Conservation (phyloP, 2,797 vertebrate genomes). For the Propithecus deckenii region DNA sequence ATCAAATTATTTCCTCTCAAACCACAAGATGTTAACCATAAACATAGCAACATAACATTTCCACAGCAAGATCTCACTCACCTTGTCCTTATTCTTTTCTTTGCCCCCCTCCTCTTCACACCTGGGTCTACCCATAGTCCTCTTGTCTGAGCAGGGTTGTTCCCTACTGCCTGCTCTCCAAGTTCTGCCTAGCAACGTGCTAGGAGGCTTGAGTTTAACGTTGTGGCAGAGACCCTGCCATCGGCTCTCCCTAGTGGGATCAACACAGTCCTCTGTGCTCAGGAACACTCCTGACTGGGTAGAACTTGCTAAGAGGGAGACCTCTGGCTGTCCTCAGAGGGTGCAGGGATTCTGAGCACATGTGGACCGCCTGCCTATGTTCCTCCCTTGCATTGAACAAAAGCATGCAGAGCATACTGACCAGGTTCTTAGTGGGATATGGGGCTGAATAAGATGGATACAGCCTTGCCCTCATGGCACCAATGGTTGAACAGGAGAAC, state of each 20-base stretch:
- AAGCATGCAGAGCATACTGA: neutral
- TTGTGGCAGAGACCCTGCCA: rapidly evolving
- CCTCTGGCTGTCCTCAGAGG: neutral
- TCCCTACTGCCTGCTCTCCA: neutral
- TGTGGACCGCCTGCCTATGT: neutral
- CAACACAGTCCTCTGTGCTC: no score
- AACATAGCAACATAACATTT: neutral
- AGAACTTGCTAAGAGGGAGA: neutral
- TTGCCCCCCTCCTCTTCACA: no score
- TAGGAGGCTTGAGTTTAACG: neutral
- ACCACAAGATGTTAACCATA: neutral
- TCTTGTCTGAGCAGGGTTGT: neutral
- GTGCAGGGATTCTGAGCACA: neutral
- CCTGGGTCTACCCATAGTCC: neutral
- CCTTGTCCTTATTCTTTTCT: no score
- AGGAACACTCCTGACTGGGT: neutral
- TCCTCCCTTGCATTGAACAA: neutral
- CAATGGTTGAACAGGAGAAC: neutral
- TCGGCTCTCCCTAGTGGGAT: neutral
- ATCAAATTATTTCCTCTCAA: neutral
- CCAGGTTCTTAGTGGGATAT: neutral
- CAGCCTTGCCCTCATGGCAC: neutral
- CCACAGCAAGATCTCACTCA: neutral
- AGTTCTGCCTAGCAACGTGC: neutral
- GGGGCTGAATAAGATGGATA: neutral